These are phyloP conservation scores for Intellagama lesueurii DNA, from an alignment of 2,797 vertebrate species.

Conservation along the genomic window DNA sequence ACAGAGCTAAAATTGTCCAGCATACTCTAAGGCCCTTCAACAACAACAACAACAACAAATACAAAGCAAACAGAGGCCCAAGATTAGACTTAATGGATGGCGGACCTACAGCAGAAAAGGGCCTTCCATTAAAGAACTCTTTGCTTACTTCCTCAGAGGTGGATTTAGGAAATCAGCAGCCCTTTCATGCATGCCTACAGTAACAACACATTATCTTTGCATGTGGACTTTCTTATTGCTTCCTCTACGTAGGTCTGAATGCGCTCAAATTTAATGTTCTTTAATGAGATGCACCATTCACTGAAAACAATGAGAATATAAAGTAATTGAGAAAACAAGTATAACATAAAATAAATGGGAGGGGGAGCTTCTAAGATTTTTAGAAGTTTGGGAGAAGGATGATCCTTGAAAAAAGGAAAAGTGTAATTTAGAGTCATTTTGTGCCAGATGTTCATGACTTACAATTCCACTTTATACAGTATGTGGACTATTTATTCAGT, in stretches of 20 bases:
- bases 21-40: not conserved
- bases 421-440: not conserved
- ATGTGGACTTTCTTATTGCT: not conserved
- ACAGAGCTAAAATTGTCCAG: not conserved
- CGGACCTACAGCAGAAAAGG: not conserved
- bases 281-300: not conserved
- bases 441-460: not conserved
- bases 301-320: not conserved
- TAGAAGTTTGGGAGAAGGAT: not conserved
- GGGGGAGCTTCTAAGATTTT: not conserved
- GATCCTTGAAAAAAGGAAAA: too few relatives aligned
- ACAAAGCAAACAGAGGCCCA: too few relatives aligned
- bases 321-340: not conserved
- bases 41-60: not conserved
- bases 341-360: not conserved
- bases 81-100: too few relatives aligned
- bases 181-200: not conserved
- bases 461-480: not conserved
- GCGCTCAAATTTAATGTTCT: not conserved
- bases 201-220: not conserved
- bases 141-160: not conserved
- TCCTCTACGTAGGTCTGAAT: not conserved
- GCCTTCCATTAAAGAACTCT: not conserved
- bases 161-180: not conserved
- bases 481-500: not conserved